A percentile compares a stretch with the other conserved stretches of the same genome.
Evolutionary conservation across 2,888 invertebrate genomes (phyloP).

Genomic region (Volucella zonaria): DNA sequence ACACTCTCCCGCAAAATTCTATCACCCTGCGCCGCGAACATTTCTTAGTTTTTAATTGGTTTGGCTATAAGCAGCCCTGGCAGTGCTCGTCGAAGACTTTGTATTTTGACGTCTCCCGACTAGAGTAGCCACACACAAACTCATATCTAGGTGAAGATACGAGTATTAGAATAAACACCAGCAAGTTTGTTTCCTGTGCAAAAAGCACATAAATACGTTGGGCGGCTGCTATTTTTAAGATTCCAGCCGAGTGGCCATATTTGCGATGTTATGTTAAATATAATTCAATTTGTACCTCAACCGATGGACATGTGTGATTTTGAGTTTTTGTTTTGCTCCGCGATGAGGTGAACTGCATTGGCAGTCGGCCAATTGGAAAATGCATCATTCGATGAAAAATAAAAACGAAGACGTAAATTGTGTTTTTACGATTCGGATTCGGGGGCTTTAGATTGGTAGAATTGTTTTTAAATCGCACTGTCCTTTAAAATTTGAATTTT

Average conservation of each 20-base stretch:
- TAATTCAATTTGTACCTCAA: conserved; percentile 69
- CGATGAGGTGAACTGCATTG: conserved; percentile 66
- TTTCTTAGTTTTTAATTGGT: conserved; percentile 22
- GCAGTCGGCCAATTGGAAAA: conserved; percentile 54
- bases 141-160: conserved; percentile 26
- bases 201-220: conserved; percentile 8
- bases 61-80: neutral
- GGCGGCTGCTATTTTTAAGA: conserved; percentile 54
- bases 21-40: conserved; percentile 37
- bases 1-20: conserved; percentile 1
- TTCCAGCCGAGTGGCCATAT: conserved; percentile 52
- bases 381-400: conserved; percentile 46
- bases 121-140: conserved; percentile 22
- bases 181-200: conserved; percentile 58
- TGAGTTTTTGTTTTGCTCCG: conserved; percentile 36
- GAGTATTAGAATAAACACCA: conserved; percentile 42
- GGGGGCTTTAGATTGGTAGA: neutral
- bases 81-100: conserved; percentile 2
- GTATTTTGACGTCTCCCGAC: conserved; percentile 59
- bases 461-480: conserved; percentile 23
- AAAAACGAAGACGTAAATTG: conserved; percentile 16
- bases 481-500: conserved; percentile 8
- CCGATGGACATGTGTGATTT: conserved; percentile 46
- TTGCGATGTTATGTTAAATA: conserved; percentile 67
- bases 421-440: conserved; percentile 3